These are phyloP conservation scores for Himalopsyche japonica DNA, from an alignment of 2,888 invertebrate genomes.

Conservation along the genomic window DNA sequence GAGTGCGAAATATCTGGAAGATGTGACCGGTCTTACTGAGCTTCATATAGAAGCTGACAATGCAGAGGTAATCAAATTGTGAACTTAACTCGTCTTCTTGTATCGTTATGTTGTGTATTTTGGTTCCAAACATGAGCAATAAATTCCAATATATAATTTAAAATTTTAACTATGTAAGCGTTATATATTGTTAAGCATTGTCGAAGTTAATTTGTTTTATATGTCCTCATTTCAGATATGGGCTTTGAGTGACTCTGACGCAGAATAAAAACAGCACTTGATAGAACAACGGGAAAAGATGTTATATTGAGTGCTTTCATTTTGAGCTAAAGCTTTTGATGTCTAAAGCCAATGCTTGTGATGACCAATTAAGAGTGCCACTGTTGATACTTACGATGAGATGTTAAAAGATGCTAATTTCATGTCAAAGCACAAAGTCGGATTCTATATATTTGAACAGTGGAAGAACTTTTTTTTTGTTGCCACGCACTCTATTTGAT, in stretches of 20 bases:
- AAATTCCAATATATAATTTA: no score
- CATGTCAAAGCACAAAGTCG: no score
- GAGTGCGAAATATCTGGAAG: conserved; percentile 80
- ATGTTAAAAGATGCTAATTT: no score
- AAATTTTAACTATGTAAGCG: no score
- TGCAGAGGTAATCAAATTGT: conserved; percentile 56
- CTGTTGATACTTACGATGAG: not conserved
- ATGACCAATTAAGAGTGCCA: not conserved
- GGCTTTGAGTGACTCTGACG: conserved; percentile 37
- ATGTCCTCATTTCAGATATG: conserved; percentile 25
- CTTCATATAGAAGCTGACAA: conserved; percentile 64
- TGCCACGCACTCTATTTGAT: no score
- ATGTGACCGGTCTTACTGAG: conserved; percentile 77
- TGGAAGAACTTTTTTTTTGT: no score
- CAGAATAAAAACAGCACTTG: conserved; percentile 15
- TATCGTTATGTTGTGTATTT: no score
- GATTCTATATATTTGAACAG: no score
- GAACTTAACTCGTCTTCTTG: no score
- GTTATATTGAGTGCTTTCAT: not conserved
- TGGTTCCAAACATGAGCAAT: no score
- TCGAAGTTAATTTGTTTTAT: no score
- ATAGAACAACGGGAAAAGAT: not conserved
- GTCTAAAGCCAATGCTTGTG: not conserved
- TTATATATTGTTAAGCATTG: no score
- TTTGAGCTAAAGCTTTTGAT: not conserved